Percentiles rank a stretch among this genome's conserved stretches.
Conservation (phyloP, 2,888 invertebrate genomes). For the Tyria jacobaeae region DNA sequence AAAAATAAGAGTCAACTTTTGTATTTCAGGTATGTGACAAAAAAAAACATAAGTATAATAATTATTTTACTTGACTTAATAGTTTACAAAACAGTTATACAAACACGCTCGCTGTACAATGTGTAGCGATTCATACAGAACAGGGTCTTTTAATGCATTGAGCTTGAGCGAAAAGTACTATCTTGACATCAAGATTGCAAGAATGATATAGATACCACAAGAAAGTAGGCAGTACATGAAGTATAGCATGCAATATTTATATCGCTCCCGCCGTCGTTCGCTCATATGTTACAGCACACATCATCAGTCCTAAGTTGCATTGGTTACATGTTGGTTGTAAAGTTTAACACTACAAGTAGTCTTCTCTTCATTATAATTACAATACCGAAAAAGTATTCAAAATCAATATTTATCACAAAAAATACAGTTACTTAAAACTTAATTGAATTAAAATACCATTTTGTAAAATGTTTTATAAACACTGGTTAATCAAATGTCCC, state of each 20-base stretch:
- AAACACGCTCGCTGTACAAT: constrained; percentile 79
- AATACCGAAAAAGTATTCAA: constrained; percentile 50
- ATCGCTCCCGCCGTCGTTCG: neutral
- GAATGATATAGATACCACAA: constrained; percentile 33
- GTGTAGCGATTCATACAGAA: constrained; percentile 68
- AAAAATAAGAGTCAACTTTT: too few species aligned
- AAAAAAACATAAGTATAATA: constrained; percentile 49
- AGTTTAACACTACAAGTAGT: constrained; percentile 48
- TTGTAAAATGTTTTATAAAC: constrained; percentile 52
- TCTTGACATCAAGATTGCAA: constrained; percentile 23
- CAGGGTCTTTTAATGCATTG: constrained; percentile 48
- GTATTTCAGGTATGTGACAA: neutral
- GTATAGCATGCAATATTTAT: constrained; percentile 14
- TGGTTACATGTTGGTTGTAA: constrained; percentile 42
- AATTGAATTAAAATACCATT: constrained; percentile 50
- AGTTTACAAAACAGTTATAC: constrained; percentile 82
- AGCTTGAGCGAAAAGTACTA: constrained; percentile 42
- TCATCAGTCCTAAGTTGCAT: constrained; percentile 29
- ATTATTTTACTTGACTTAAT: constrained; percentile 73
- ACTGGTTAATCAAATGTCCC: constrained; percentile 48
- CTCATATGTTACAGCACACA: constrained; percentile 7
- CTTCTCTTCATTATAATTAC: constrained; percentile 48
- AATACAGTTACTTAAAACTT: constrained; percentile 51
- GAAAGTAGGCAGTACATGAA: constrained; percentile 1
- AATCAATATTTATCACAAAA: constrained; percentile 55